Evolutionary conservation across 2,888 invertebrate genomes (phyloP), one percentile per base, ranked within the genome.

Genomic region (Pomacea canaliculata): DNA sequence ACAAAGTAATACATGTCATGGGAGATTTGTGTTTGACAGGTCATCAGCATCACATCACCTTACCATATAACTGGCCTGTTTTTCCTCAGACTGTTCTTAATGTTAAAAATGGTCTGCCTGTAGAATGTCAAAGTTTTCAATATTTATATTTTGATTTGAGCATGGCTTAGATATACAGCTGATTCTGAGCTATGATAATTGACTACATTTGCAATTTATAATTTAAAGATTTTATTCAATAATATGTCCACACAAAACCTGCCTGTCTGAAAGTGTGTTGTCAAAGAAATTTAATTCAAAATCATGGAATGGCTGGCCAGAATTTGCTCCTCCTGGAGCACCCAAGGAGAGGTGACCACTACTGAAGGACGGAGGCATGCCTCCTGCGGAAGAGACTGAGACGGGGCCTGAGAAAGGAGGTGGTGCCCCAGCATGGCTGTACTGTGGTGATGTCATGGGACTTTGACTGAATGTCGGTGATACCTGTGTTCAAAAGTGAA

Each of bases 401-500:
- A 66, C 70, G 18, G 71, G 71, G 12, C 77, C 77, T 19, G 78
- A 76, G 60, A 78, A 77, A 59, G 70, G 60, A 46, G 70, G 67
- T 8, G 73, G 78, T 9, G 72, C 72, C n/a, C 76, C 76, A 51
- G 81, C 70, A 19, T 27, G 78, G 63, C 71, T 80, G 80, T 46
- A 77, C 72, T 60, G 74, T 67, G 73, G 79, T 78, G 79, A 67
- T 56, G 80, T 72, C 79, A 81, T 75, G 16, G 70, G 70, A 19
- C 74, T 76, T 68, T 86, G 85, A 76, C 81, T 85, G 78, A 83
- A 86, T 2, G 85, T 82, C 12, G 87, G 86, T 78, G 85, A 86
- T 19, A 85, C 83, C 79, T 87, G 84, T 48, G 46, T 48, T 19
- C 8, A n/a, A 18, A 18, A 46, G 1, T 12, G 48, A 4, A 46